phyloP scores from a whole-genome alignment of 2,797 vertebrate genomes.

The Coracias cyanogaster region DNA sequence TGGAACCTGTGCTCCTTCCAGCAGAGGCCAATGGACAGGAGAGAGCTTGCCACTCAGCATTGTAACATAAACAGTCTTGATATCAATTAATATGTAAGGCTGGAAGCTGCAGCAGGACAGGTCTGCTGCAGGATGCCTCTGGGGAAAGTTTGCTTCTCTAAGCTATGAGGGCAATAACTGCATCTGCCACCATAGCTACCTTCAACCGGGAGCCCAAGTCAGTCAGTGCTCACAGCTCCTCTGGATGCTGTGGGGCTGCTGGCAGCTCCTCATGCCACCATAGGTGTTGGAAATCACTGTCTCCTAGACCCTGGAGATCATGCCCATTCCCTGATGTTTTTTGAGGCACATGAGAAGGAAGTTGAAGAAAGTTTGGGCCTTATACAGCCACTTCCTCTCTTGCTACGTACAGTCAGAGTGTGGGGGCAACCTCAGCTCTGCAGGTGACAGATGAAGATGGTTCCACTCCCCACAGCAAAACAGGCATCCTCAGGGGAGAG shows the following conservation, averaged over 20 bases:
- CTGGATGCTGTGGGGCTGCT: not conserved
- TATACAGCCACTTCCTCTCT: not conserved
- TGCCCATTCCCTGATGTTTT: not conserved
- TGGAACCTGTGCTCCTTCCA: not conserved
- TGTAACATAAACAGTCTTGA: fast-evolving
- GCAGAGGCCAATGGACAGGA: fast-evolving
- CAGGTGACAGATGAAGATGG: not conserved
- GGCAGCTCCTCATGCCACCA: not conserved
- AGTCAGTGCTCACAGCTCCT: not conserved
- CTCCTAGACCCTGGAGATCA: not conserved
- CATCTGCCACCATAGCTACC: not conserved
- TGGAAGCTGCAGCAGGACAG: not conserved
- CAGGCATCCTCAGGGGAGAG: not conserved
- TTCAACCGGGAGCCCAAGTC: not conserved
- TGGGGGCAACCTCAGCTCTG: not conserved
- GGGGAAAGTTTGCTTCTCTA: not conserved
- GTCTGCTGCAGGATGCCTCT: not conserved
- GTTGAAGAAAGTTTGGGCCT: not conserved
- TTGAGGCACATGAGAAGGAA: not conserved
- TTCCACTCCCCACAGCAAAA: not conserved
- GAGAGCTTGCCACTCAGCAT: not conserved
- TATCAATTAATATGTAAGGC: not conserved
- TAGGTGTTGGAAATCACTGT: not conserved
- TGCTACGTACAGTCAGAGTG: not conserved
- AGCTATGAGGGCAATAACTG: not conserved